Base-by-base conservation (phyloP, 2,113 vertebrate genomes). In the Melanerpes aurifrons region DNA sequence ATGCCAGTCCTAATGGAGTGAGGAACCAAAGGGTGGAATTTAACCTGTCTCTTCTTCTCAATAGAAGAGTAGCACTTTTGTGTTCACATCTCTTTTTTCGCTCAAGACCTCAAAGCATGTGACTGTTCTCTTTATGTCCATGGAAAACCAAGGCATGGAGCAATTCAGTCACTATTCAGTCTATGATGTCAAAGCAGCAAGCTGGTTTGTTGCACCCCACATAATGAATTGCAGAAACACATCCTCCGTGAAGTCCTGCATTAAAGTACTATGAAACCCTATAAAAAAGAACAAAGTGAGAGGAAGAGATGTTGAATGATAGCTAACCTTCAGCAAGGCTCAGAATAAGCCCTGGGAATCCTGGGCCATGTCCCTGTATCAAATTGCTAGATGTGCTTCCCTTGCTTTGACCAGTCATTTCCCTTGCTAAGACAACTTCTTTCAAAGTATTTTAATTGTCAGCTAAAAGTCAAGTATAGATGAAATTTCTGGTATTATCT, bases 21-120 rank as follows among this genome's bases (percentile, higher is more conserved):
- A 59, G 43, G 53, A 92, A 86, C 48, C 74, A 86, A 95, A 92
- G 85, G 43, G 69, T 35, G 80, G 84, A 95, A 68, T 92, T 89
- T 89, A 95, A 92, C 85, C 68, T 91, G 68, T 86, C 47, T 95
- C 43, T 76, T 91, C 50, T 75, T 86, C 69, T 94, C 89, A 89
- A 57, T 64, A 90, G 93, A 80, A 94, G 24, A 69, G 75, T 22
- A 89, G 45, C 61, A 91, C 86, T 95, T 90, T 77, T 93, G 87
- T 92, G 57, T 75, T 91, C 68, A 72, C 85, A 71, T 62, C 72
- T 93, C 54, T 57, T 92, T 77, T 95, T 94, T 77, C 59, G 32
- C 66, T 81, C 26, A 35, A 45, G 54, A 61, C 48, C 81, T 87
- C 77, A 87, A 92, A 86, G 74, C 63, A 66, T 0, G 2, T 87